Base-by-base conservation (phyloP, 2,797 vertebrate genomes). In the Liasis olivaceus region DNA sequence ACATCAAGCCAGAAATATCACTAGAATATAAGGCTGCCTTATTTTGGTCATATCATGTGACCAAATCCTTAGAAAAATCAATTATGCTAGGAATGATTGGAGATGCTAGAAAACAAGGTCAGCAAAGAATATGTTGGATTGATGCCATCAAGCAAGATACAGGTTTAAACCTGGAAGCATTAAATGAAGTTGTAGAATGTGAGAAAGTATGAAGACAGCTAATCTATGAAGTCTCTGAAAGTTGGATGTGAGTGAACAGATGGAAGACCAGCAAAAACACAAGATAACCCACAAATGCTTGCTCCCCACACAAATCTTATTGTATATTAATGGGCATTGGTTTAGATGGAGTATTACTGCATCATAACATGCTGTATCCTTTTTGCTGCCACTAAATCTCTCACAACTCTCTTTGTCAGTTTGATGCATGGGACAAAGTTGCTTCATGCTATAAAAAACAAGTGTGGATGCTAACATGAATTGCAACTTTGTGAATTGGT, bases 381-480 rank as follows among this genome's bases (percentile, higher is more conserved):
- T 85, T 56, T 47, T 0, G 2, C 24, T 88, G 14, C 81, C 62
- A 9, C 85, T 14, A 94, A 24, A 56, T 91, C 63, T 95, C 77
- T 47, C n/a, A 47, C 54, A 87, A 28, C 24, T 89, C 58, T n/a
- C 60, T 84, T 90, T 59, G 56, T 91, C 91, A 89, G 63, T 7
- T 66, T 8, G 11, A 91, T 90, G 88, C 4, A 47, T 47, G 72
- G 20, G 20, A 81, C 72, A 77, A 20, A 87, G 85, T 77, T 77
- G 62, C 85, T 93, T 54, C 93, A 93, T 58, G 89, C 93, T 91
- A 85, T 64, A 56, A 88, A 11, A 84, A 0, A 0, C n/a, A 60
- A 72, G 15, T 0, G 0, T 85, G 58, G 0, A 24, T 0, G 4
- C 5, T 0, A 0, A 0, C 0, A 20, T 60, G 4, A 3, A 47